Evolutionary conservation across 2,888 invertebrate species (phyloP), one percentile per base, ranked within the genome.

Genomic region (Thysanoteuthis rhombus): DNA sequence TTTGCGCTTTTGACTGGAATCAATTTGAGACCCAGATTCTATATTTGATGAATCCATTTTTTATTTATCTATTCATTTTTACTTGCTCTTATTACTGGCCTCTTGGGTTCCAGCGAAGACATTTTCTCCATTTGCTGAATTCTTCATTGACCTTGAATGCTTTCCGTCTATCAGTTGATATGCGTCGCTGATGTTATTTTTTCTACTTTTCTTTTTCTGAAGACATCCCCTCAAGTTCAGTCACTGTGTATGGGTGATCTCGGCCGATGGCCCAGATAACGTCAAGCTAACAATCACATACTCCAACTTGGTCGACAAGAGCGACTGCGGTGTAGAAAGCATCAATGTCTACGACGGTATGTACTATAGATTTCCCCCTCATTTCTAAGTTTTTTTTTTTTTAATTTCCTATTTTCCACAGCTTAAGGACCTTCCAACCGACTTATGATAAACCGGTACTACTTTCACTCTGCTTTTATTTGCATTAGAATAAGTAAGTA

Each of bases 231-330:
- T n/a, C n/a, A 75, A 75, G 36, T 75, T 75, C 40, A 91, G 91
- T 45, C 91, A 42, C 91, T 91, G 91, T 91, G 32, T 42, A 28
- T 91, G 91, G 91, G 39, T 91, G 28, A 91, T 91, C 39, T 91
- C 91, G 19, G 91, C 91, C 6, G 91, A 91, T 91, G 91, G 91
- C 39, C 91, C 91, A 91, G 91, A 91, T 91, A 42, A 42, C 39
- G 42, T 91, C 39, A 91, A 91, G 39, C 91, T 91, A 42, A 42
- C 39, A 91, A 91, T 91, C 42, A 91, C 42, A 40, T 91, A 91
- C 91, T 91, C 91, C 40, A 91, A 91, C 91, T 45, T 91, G 22
- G 39, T 91, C 91, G 91, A 91, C 39, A 91, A 40, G 39, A 42
- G 40, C 28, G 91, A 42, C 91, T 91, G 91, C 25, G 42, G 38